Evolutionary conservation across 2,113 vertebrate genomes (phyloP).

Genomic region (Rhynchomys soricoides): DNA sequence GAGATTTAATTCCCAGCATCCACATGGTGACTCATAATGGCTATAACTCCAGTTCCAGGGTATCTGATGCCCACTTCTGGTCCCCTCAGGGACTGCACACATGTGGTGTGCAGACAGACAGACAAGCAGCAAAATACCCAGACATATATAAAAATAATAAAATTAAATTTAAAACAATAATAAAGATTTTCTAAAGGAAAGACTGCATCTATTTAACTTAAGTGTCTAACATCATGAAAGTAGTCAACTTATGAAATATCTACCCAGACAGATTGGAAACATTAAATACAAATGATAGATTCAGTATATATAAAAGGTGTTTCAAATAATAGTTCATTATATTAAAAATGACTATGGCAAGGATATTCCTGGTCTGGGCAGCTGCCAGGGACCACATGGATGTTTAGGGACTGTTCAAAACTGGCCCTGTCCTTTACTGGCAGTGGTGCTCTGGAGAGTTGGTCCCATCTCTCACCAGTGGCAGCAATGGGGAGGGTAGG

Average conservation of each 20-base stretch:
- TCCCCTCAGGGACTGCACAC: background rate
- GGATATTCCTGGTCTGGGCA: background rate
- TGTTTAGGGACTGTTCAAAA: background rate
- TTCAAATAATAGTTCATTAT: conserved; percentile 8
- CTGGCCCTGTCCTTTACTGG: background rate
- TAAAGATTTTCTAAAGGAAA: background rate
- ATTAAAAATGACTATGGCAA: background rate
- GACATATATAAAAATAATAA: background rate
- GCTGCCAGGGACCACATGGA: background rate
- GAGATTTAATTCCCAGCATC: background rate
- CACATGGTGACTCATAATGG: background rate
- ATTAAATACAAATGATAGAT: background rate
- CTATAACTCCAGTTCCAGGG: background rate
- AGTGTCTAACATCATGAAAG: background rate
- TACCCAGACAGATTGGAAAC: background rate
- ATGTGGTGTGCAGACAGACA: background rate
- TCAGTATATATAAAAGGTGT: background rate
- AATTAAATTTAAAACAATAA: background rate
- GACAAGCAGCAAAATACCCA: background rate
- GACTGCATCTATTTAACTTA: background rate
- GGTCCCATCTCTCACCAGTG: background rate
- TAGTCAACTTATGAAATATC: background rate
- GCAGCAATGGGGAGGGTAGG: background rate
- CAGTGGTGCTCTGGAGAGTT: background rate
- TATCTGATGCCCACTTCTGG: background rate